Percentiles rank a stretch among this genome's conserved stretches.
Conservation (phyloP, 2,888 invertebrate species). For the Actias luna region DNA sequence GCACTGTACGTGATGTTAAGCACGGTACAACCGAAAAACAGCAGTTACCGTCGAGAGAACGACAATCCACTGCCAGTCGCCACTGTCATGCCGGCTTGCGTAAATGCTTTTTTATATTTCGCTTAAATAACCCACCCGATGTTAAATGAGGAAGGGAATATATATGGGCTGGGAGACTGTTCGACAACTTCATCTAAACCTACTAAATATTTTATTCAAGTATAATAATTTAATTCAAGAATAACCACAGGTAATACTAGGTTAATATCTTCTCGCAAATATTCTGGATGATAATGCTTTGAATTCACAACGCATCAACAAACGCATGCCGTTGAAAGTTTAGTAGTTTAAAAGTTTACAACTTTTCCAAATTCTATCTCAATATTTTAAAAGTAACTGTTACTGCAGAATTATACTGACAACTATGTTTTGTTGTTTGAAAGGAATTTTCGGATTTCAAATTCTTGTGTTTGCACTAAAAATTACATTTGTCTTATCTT, state of each 20-base stretch:
- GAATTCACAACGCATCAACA: too few relatives aligned
- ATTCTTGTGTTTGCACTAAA: not conserved
- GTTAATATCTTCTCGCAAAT: not conserved
- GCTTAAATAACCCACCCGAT: too few relatives aligned
- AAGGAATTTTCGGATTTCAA: not conserved
- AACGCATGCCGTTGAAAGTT: not conserved
- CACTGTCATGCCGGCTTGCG: too few relatives aligned
- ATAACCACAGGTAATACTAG: not conserved
- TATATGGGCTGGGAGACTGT: too few relatives aligned
- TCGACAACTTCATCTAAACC: not conserved
- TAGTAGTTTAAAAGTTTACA: not conserved
- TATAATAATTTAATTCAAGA: not conserved
- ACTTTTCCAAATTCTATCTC: slow-evolving; percentile 3
- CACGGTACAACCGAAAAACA: too few relatives aligned
- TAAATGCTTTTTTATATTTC: too few relatives aligned
- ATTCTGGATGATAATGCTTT: not conserved
- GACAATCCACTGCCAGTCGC: too few relatives aligned
- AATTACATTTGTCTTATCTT: not conserved
- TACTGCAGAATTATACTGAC: slow-evolving; percentile 1
- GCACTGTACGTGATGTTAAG: too few relatives aligned
- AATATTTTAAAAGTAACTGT: slow-evolving; percentile 1
- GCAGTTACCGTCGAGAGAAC: too few relatives aligned
- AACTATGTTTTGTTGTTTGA: not conserved
- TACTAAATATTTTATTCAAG: not conserved
- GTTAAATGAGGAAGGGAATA: too few relatives aligned